Percentiles rank a stretch among this genome's conserved stretches.
These are phyloP conservation scores for Aurelia aurita complex sp. Pacific DNA, from an alignment of 30 jellyfish, hydroid and myxozoan genomes.

Conservation along the genomic window DNA sequence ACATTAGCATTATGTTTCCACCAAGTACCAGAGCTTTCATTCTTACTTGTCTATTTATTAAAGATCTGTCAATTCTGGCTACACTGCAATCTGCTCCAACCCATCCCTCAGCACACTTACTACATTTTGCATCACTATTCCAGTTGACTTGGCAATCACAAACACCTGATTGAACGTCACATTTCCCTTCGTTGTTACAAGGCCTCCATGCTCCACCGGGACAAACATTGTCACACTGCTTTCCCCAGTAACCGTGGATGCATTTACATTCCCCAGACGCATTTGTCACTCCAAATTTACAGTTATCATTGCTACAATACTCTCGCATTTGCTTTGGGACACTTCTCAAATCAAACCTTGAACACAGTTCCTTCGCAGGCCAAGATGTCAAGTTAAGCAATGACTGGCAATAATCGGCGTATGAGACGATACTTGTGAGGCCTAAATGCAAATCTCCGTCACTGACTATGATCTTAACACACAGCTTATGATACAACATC, in stretches of 20 bases:
- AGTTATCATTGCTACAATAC: conserved; percentile 4
- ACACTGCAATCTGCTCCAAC: conserved; percentile 50
- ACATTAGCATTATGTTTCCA: conserved; percentile 21
- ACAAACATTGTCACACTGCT: conserved; percentile 42
- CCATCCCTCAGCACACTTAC: conserved; percentile 61
- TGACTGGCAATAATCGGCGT: conserved; percentile 42
- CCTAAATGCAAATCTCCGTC: conserved; percentile 27
- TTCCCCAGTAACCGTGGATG: conserved; percentile 60
- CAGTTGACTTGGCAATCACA: conserved; percentile 59
- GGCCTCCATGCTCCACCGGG: conserved; percentile 71
- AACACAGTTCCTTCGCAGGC: conserved; percentile 58
- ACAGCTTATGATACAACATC: conserved; percentile 13
- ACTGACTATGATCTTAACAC: conserved; percentile 22
- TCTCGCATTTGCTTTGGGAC: conserved; percentile 37
- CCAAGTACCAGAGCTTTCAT: conserved; percentile 7
- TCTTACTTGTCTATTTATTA: background rate
- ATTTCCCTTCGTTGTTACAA: conserved; percentile 45
- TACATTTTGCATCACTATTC: conserved; percentile 47
- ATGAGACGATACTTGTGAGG: conserved; percentile 31
- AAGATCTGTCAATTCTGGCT: conserved; percentile 1
- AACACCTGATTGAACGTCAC: conserved; percentile 17
- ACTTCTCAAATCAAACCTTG: background rate
- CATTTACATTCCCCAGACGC: conserved; percentile 22
- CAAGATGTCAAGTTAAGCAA: conserved; percentile 27
- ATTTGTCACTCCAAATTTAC: conserved; percentile 9